Evolutionary conservation across 2,888 invertebrate genomes (phyloP).

Genomic region (Candidula unifasciata): DNA sequence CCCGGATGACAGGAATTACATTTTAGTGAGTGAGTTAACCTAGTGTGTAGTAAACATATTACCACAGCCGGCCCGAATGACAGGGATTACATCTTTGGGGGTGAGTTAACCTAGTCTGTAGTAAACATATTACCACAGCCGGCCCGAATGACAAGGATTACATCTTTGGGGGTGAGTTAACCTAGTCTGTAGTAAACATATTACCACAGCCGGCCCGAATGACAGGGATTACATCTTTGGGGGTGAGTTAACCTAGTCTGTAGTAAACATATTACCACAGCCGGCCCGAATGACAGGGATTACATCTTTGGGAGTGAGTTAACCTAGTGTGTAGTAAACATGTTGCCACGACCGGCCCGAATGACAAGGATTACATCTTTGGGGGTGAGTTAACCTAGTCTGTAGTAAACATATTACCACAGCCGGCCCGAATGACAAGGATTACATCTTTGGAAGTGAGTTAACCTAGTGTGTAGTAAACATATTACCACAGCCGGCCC

Average conservation of each 20-base stretch:
- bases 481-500: constrained; percentile 10
- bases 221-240: constrained; percentile 44
- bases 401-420: no score
- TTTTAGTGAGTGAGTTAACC: constrained; percentile 42
- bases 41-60: no score
- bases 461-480: no score
- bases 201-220: constrained; percentile 21
- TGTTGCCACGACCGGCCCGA: constrained; percentile 1
- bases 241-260: no score
- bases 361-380: constrained; percentile 41
- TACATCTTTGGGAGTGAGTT: constrained; percentile 43
- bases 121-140: neutral
- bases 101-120: no score
- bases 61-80: constrained; percentile 33
- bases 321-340: no score
- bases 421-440: constrained; percentile 39
- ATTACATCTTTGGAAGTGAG: constrained; percentile 42
- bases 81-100: constrained; percentile 42
- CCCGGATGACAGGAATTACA: constrained; percentile 38
- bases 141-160: constrained; percentile 41
- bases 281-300: constrained; percentile 39
- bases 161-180: constrained; percentile 43
- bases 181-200: no score
- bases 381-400: no score
- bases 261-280: neutral